Evolutionary conservation across 2,797 vertebrate genomes (phyloP).

Genomic region (Amblyopsis hoosieri): DNA sequence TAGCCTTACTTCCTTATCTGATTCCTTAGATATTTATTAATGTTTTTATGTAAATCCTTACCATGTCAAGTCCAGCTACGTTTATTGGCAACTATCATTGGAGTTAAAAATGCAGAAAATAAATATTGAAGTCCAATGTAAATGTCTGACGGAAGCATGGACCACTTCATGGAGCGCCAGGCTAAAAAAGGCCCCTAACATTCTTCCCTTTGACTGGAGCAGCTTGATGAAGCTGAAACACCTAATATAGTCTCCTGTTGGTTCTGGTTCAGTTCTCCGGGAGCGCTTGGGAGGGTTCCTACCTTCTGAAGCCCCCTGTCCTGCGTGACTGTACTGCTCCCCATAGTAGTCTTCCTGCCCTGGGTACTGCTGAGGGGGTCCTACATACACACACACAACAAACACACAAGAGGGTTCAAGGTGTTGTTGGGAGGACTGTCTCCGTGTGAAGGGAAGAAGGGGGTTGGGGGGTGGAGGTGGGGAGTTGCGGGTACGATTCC

Average conservation of each 20-base stretch:
- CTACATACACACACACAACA: slow-evolving; percentile 88
- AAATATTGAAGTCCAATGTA: too few species aligned
- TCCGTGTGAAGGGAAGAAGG: slow-evolving; percentile 37
- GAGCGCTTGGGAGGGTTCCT: slow-evolving; percentile 74
- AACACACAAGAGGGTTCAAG: slow-evolving; percentile 82
- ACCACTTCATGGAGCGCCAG: too few species aligned
- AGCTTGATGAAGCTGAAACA: slow-evolving; percentile 12
- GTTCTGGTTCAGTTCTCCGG: slow-evolving; percentile 45
- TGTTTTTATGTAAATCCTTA: too few species aligned
- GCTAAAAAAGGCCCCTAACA: too few species aligned
- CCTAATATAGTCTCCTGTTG: slow-evolving; percentile 32
- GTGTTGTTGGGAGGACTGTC: slow-evolving; percentile 62
- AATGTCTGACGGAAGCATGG: too few species aligned
- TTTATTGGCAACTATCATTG: too few species aligned
- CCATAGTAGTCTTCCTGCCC: slow-evolving; percentile 99
- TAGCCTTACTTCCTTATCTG: too few species aligned
- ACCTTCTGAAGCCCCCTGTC: slow-evolving; percentile 98
- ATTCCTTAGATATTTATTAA: too few species aligned
- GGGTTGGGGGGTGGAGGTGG: background rate
- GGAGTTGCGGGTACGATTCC: slow-evolving; percentile 57
- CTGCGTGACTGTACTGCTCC: slow-evolving; percentile 99
- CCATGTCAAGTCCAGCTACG: too few species aligned
- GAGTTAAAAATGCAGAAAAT: too few species aligned
- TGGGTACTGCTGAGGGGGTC: slow-evolving; percentile 99
- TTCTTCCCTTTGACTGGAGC: too few species aligned